Base-by-base conservation (phyloP, 2,797 vertebrate species). In the Chaenodraco wilsoni region DNA sequence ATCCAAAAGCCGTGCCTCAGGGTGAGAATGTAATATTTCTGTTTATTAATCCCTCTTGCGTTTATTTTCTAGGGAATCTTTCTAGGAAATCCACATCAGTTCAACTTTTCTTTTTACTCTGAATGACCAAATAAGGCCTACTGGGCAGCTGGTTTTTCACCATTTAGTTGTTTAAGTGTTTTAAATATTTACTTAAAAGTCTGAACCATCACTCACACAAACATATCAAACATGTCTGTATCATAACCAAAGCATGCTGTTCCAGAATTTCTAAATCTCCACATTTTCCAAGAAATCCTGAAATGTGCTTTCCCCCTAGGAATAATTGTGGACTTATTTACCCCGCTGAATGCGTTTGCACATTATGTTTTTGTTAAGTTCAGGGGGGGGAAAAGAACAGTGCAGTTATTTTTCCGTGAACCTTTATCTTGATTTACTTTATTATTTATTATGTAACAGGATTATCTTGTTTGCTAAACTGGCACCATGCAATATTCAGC, bases 301-400 rank as follows among this genome's bases (percentile, higher is more conserved):
- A 74, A 89, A 81, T 78, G 43, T 80, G 80, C 51, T 56, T 54
- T 43, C 90, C 84, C 81, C 33, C 33, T 78, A 52, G 76, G 86
- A 91, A 87, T 65, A 73, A 78, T 74, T 73, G 70, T 81, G 78
- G 83, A 86, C 81, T 82, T 67, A 89, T 84, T 75, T 69, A 10
- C 76, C 27, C 52, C 68, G 37, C 64, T 66, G 82, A 54, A 68
- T 79, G 76, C 15, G 1, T 50, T 63, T 57, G 27, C 75, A 76
- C 79, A 83, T 68, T 37, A 45, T 65, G 48, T 2, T 9, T 37
- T 15, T 68, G 63, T 65, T 19, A 44, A 58, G 31, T 52, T 55
- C 44, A 19, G 37, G 33, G 72, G 31, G 15, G 23, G 37, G 58
- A 58, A 58, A 27, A 46, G 15, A 44, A 21, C 17, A 67, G 10